phyloP scores from a whole-genome alignment of 2,113 vertebrate species.

The Nansenia antarctica region DNA sequence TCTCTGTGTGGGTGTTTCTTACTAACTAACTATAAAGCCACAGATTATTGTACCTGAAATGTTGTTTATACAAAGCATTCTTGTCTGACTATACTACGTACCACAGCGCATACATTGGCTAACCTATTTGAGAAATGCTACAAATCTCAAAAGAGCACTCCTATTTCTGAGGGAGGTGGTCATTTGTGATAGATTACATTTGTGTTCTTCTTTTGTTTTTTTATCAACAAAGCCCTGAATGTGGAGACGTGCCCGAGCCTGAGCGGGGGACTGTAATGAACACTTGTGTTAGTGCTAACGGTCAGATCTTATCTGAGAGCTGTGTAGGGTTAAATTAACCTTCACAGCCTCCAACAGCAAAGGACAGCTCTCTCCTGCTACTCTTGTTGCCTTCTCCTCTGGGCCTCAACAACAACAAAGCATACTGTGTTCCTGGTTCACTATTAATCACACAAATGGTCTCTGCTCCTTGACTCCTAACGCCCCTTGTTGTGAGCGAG shows the following conservation, averaged over 20 bases:
- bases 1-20: conserved; percentile 18
- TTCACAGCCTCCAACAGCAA: background rate
- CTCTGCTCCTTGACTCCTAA: no score
- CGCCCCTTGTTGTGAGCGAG: no score
- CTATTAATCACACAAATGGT: conserved; percentile 10
- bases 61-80: conserved; percentile 73
- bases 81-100: conserved; percentile 69
- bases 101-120: conserved; percentile 56
- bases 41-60: conserved; percentile 77
- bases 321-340: conserved; percentile 8
- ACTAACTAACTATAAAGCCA: conserved; percentile 59
- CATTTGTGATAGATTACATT: background rate
- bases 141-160: conserved; percentile 44
- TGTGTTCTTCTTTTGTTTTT: background rate
- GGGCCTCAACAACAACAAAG: conserved; percentile 1
- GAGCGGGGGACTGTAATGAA: background rate
- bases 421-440: background rate
- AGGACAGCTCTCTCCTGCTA: background rate
- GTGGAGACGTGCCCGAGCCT: no score
- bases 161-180: background rate
- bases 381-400: background rate
- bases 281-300: background rate
- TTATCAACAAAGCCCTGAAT: no score
- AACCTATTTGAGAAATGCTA: conserved; percentile 70
- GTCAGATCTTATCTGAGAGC: background rate